Evolutionary conservation across 2,888 invertebrate species (phyloP), one percentile per base, ranked within the genome.

Genomic region (Bellardia bayeri): DNA sequence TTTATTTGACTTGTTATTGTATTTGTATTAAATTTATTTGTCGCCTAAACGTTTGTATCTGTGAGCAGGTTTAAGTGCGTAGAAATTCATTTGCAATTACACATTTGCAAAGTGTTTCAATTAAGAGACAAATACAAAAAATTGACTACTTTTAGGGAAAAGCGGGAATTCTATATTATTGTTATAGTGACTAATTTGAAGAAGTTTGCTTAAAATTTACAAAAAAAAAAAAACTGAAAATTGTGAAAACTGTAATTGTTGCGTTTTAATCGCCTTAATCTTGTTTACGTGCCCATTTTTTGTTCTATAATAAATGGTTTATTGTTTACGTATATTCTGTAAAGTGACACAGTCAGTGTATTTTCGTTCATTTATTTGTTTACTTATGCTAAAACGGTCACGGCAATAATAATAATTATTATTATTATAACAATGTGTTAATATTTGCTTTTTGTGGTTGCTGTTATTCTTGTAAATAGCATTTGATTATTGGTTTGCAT

Each of bases 351-450:
- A 5, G 37, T 33, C 69, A 5, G 37, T 33, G 42, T 33, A 30
- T 45, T 30, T 78, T 40, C 16, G n/a, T 74, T 23, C n/a, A 54
- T 54, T 51, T 74, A 30, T 78, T 79, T 68, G 16, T 51, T 79
- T 81, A 58, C 40, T 71, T 82, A 11, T 71, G 66, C 54, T 63
- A 75, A 78, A 83, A 74, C 82, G 78, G 74, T 71, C 74, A 79
- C 68, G 79, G 69, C 75, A 74, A 86, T 64, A 74, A n/a, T n/a
- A 49, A 33, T 37, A 33, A 82, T 40, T 63, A 64, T 64, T 56
- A 16, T 37, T 40, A 79, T 40, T 69, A 64, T 64, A 45, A 37
- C 30, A 63, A 69, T 40, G 74, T 86, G 56, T 75, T 79, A 75
- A 79, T 79, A 68, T 56, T 63, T 45, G 54, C n/a, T 8, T 74